Evolutionary conservation across 1,140 invertebrate genomes (phyloP).

Genomic region (Cryptotermes secundus): DNA sequence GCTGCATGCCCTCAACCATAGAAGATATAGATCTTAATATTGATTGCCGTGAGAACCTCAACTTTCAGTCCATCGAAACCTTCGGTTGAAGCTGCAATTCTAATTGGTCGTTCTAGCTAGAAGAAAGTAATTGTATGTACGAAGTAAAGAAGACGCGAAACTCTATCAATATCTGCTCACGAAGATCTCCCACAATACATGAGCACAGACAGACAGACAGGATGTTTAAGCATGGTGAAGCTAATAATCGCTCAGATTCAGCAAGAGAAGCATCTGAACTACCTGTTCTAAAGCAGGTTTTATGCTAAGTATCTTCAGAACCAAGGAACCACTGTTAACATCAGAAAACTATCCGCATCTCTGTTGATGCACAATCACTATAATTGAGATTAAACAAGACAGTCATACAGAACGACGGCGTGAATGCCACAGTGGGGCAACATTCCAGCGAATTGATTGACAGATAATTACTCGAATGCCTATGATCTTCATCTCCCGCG

Average conservation of each 20-base stretch:
- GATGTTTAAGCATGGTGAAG: neutral
- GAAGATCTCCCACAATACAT: too few relatives aligned
- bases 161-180: too few relatives aligned
- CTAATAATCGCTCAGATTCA: neutral
- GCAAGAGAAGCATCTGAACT: neutral
- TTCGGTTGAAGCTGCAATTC: too few relatives aligned
- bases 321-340: neutral
- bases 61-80: too few relatives aligned
- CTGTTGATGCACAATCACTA: conserved; percentile 3
- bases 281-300: neutral
- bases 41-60: too few relatives aligned
- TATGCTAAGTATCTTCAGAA: neutral
- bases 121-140: too few relatives aligned
- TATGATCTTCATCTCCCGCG: neutral
- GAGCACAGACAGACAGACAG: neutral
- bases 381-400: conserved; percentile 14
- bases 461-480: conserved; percentile 8
- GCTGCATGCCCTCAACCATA: too few relatives aligned
- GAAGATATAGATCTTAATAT: too few relatives aligned
- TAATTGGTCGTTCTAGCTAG: too few relatives aligned
- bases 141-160: too few relatives aligned
- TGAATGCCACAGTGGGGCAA: neutral
- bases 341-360: neutral
- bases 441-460: neutral
- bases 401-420: neutral